Conservation (phyloP, 2,888 invertebrate genomes). For the Arrhopalites spinosus region DNA sequence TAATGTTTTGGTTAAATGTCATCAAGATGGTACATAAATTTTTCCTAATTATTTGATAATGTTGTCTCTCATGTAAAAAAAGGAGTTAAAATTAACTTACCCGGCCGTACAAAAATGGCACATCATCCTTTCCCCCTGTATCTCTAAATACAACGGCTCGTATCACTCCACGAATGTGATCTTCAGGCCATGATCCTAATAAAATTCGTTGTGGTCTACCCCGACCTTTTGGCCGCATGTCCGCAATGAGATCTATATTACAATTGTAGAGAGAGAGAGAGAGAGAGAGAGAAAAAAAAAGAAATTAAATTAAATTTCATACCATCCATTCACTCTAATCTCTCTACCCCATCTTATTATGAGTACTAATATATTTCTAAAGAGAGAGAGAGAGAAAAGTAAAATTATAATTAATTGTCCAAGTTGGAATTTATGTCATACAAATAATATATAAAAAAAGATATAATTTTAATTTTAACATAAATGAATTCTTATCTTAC, state of each 20-base stretch:
- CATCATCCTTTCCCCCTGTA: slow-evolving; percentile 78
- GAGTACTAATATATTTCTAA: too few species aligned
- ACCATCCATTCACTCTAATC: too few species aligned
- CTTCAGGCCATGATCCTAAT: slow-evolving; percentile 88
- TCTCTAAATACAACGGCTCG: slow-evolving; percentile 90
- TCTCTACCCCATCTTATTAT: too few species aligned
- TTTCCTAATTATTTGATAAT: too few species aligned
- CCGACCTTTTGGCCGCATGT: slow-evolving; percentile 87
- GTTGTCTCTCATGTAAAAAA: neutral
- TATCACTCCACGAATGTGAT: slow-evolving; percentile 70
- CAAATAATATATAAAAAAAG: too few species aligned
- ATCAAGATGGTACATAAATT: too few species aligned
- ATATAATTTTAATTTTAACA: too few species aligned
- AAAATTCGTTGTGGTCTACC: slow-evolving; percentile 89
- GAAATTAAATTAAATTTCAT: neutral
- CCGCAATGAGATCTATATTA: slow-evolving; percentile 63
- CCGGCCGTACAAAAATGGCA: slow-evolving; percentile 66
- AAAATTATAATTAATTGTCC: neutral
- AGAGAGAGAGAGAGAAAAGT: neutral
- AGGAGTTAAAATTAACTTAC: slow-evolving; percentile 34
- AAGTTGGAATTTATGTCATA: too few species aligned
- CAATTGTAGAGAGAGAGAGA: neutral
- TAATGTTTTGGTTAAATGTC: too few species aligned
- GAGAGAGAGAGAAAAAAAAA: neutral
- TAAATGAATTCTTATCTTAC: too few species aligned